A percentile compares a stretch with the other conserved stretches of the same genome.
These are phyloP conservation scores for Numenius arquata DNA, from an alignment of 2,113 vertebrate genomes.

Conservation along the genomic window DNA sequence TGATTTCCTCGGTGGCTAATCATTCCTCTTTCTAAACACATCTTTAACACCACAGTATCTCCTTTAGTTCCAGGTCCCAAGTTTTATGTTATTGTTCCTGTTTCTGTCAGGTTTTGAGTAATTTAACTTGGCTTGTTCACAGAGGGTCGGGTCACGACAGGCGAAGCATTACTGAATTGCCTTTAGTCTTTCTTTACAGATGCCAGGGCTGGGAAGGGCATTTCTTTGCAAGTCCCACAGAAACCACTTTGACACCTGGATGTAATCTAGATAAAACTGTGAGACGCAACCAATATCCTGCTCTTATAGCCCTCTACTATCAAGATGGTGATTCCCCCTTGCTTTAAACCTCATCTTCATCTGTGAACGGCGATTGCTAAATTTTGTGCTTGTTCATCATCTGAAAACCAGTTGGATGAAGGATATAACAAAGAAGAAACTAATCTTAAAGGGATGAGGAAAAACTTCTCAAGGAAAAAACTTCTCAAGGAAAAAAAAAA, in stretches of 20 bases:
- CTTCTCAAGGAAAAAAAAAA: background rate
- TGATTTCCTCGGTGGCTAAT: background rate
- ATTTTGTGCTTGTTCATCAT: background rate
- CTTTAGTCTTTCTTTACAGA: background rate
- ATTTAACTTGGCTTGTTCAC: background rate
- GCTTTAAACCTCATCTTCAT: background rate
- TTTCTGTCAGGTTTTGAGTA: constrained; percentile 11
- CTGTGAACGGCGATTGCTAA: background rate
- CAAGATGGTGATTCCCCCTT: background rate
- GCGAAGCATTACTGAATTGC: background rate
- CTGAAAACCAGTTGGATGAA: background rate
- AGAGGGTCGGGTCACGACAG: background rate
- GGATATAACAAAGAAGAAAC: background rate
- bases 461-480: background rate
- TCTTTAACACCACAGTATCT: constrained; percentile 6
- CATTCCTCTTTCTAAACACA: constrained; percentile 20
- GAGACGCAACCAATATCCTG: background rate
- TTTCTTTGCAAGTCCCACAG: background rate
- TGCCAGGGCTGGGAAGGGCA: background rate
- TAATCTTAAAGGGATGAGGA: background rate
- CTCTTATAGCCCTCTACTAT: background rate
- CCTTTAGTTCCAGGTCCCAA: constrained; percentile 33
- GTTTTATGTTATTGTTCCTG: background rate
- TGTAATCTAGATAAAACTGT: background rate
- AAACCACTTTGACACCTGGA: background rate